phyloP scores from a whole-genome alignment of 2,113 vertebrate species.

The Notechis scutatus region DNA sequence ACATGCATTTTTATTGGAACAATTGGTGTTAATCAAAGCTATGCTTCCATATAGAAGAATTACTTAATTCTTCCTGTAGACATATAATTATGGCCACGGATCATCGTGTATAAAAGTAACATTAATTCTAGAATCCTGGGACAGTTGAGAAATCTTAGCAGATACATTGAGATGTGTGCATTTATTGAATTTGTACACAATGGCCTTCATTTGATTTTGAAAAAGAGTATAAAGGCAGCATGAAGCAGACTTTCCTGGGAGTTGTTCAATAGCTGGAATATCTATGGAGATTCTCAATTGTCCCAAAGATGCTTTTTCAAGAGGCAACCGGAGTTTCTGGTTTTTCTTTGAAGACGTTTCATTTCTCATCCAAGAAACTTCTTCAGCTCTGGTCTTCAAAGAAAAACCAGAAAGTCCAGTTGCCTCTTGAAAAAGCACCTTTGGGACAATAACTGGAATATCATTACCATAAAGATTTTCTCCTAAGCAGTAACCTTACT shows the following conservation, averaged over 20 bases:
- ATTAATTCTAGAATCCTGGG: background rate
- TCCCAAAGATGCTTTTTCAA: too few species aligned
- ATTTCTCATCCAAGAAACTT: too few species aligned
- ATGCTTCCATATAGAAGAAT: background rate
- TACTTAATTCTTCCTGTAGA: background rate
- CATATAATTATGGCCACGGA: background rate
- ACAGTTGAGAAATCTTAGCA: background rate
- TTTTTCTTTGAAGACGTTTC: too few species aligned
- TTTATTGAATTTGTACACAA: background rate
- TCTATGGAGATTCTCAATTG: too few species aligned
- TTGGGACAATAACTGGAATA: background rate
- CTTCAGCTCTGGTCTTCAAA: too few species aligned
- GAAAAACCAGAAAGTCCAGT: too few species aligned
- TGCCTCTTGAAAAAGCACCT: too few species aligned
- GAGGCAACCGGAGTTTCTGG: too few species aligned
- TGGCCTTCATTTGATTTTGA: background rate
- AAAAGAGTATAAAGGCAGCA: background rate
- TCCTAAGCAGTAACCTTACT: background rate
- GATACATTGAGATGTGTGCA: background rate
- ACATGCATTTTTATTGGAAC: conserved; percentile 34
- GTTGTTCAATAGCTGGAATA: background rate
- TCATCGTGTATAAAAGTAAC: background rate
- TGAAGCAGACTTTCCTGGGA: background rate
- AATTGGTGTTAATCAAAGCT: background rate
- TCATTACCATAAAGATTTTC: background rate